A percentile compares a stretch with the other conserved stretches of the same genome.
phyloP scores from a whole-genome alignment of 2,113 vertebrate species.

The Colinus virginianus region DNA sequence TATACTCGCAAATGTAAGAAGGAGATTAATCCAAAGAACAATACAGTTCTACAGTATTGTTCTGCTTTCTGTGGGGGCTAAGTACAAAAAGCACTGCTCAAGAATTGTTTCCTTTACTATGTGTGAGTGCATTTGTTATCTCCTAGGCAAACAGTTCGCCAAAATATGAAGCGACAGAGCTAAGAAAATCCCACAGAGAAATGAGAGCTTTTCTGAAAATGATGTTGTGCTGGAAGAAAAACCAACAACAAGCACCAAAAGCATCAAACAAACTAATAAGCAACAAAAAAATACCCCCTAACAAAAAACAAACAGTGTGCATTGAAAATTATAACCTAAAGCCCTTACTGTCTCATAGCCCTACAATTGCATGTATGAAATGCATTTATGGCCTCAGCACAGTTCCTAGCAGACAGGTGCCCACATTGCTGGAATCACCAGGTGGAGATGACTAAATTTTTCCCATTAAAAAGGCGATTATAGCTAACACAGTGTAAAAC shows the following conservation, averaged over 20 bases:
- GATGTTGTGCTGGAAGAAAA: constrained; percentile 11
- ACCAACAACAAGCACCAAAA: background rate
- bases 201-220: constrained; percentile 41
- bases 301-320: background rate
- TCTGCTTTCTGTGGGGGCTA: background rate
- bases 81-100: background rate
- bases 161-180: constrained; percentile 30
- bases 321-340: constrained; percentile 34
- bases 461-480: constrained; percentile 70
- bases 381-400: constrained; percentile 5
- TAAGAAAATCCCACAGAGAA: constrained; percentile 8
- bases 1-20: background rate
- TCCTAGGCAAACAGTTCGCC: constrained; percentile 19
- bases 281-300: background rate
- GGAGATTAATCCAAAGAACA: background rate
- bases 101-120: background rate
- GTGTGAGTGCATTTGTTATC: background rate
- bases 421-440: constrained; percentile 46
- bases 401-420: constrained; percentile 58
- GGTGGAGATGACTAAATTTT: constrained; percentile 69
- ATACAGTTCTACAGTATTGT: background rate
- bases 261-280: background rate
- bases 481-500: constrained; percentile 67
- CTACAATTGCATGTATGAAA: background rate
- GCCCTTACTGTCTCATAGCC: background rate